Evolutionary conservation across 2,888 invertebrate genomes (phyloP).

Genomic region (Petrolisthes manimaculis): DNA sequence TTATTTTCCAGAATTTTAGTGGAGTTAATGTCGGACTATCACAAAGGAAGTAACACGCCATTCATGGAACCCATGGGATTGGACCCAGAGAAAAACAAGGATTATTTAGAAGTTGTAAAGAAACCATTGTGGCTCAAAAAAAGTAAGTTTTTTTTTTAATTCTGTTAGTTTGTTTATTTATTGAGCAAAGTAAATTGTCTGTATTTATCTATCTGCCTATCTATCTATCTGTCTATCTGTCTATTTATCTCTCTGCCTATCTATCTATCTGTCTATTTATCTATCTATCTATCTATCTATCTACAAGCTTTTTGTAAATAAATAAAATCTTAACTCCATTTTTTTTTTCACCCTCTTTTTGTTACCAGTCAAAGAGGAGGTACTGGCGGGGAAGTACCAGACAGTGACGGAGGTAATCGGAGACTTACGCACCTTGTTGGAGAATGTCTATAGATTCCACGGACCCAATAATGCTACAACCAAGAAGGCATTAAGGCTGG

Average conservation of each 20-base stretch:
- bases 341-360: constrained; percentile 14
- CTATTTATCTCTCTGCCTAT: too few relatives aligned
- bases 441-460: constrained; percentile 73
- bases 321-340: neutral
- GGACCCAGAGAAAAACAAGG: constrained; percentile 69
- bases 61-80: constrained; percentile 71
- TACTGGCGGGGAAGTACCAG: constrained; percentile 69
- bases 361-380: constrained; percentile 70
- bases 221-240: too few relatives aligned
- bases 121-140: constrained; percentile 72
- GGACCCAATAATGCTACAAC: constrained; percentile 71
- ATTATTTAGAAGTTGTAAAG: constrained; percentile 71
- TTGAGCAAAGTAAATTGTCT: too few relatives aligned
- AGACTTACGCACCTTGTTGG: constrained; percentile 72
- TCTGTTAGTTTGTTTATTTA: neutral
- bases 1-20: constrained; percentile 69
- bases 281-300: neutral
- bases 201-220: too few relatives aligned
- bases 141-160: too few relatives aligned
- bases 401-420: constrained; percentile 71
- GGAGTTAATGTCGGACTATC: constrained; percentile 70
- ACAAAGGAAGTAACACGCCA: constrained; percentile 70
- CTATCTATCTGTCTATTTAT: too few relatives aligned
- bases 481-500: constrained; percentile 71
- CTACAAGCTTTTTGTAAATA: neutral